These are phyloP conservation scores for Himalopsyche phryganea DNA, from an alignment of 1,140 invertebrate species.

Conservation along the genomic window DNA sequence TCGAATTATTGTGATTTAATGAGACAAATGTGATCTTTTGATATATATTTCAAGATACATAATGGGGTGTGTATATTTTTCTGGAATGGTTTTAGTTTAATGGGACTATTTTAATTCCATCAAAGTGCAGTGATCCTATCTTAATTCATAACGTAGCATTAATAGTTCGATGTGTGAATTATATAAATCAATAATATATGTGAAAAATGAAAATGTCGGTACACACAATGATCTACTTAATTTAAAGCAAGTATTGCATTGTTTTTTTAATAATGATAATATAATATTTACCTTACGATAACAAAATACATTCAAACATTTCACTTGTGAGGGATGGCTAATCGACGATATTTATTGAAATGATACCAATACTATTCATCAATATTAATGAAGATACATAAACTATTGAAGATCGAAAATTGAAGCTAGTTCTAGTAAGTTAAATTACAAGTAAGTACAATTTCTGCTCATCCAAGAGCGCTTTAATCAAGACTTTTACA, in stretches of 20 bases:
- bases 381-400: not conserved
- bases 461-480: slow-evolving; percentile 7
- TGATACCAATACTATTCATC: not conserved
- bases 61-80: too few relatives aligned
- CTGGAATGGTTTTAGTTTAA: too few relatives aligned
- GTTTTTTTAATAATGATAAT: slow-evolving; percentile 9
- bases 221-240: slow-evolving; percentile 14
- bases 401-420: slow-evolving; percentile 20
- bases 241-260: slow-evolving; percentile 10
- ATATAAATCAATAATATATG: slow-evolving; percentile 4
- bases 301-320: slow-evolving; percentile 10
- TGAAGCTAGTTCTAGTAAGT: slow-evolving; percentile 22
- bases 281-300: slow-evolving; percentile 6
- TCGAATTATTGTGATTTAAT: slow-evolving; percentile 3
- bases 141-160: slow-evolving; percentile 9
- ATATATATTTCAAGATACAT: too few relatives aligned
- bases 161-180: slow-evolving; percentile 3
- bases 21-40: too few relatives aligned
- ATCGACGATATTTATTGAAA: not conserved
- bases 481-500: slow-evolving; percentile 16
- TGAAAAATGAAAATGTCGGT: slow-evolving; percentile 1
- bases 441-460: slow-evolving; percentile 19
- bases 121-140: not conserved
- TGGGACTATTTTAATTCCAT: too few relatives aligned
- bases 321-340: slow-evolving; percentile 1